Evolutionary conservation across 2,797 vertebrate species (phyloP), one percentile per base, ranked within the genome.

Genomic region (Monodelphis domestica): DNA sequence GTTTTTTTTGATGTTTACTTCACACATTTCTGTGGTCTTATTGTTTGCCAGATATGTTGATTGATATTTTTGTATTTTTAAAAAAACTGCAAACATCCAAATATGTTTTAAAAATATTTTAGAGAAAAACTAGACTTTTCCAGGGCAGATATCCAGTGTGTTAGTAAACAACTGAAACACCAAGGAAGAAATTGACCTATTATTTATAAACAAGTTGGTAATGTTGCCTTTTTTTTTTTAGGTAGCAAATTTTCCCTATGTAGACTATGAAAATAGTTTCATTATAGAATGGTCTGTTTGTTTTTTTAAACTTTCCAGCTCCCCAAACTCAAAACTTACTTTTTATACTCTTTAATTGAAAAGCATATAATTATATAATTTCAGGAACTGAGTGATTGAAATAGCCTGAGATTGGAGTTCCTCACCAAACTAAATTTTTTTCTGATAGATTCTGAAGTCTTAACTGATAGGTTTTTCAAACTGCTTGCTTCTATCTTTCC

Each of bases 291-390:
- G 59, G 14, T 87, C 0, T 93, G 54, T 54, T 88, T 92, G 55
- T 90, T 53, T n/a, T 95, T 38, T 24, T 95, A 26, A n/a, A n/a
- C 78, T 51, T 87, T 0, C 28, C 14, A 11, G 21, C 4, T 3
- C 33, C 89, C 92, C 93, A 51, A n/a, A 94, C 94, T 96, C 95
- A 95, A 94, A 97, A 54, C 56, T 87, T 93, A 50, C 94, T 87
- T 97, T 96, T 96, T 90, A 50, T 53, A 53, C 89, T 2, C 12
- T 94, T 70, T 38, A 70, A 38, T 70, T 38, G 33, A 70, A 70
- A 70, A n/a, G 3, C 5, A 21, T 70, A 6, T 30, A 57, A n/a
- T 21, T 70, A n/a, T n/a, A n/a, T n/a, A n/a, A n/a, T n/a, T n/a
- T 70, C 33, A 70, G 33, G n/a, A 78, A 78, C 63, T 38, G 63